These are phyloP conservation scores for Drosophila kanapiae DNA, from an alignment of 1,140 invertebrate genomes.

Conservation along the genomic window DNA sequence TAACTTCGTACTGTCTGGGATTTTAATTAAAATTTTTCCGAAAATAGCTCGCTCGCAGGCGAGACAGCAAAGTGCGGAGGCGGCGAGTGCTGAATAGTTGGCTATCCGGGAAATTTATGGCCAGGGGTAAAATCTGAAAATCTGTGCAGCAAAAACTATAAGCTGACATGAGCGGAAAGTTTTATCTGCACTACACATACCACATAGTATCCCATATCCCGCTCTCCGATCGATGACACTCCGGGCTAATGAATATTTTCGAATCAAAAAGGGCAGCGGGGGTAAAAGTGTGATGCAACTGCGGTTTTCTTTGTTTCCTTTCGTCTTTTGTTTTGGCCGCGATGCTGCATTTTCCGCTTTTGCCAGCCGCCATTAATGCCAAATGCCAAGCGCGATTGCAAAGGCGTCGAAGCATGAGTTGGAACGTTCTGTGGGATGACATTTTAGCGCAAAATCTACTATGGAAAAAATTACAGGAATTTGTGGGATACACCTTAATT, in stretches of 20 bases:
- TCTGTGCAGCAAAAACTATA: slow-evolving; percentile 74
- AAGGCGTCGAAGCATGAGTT: slow-evolving; percentile 78
- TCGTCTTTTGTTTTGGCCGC: slow-evolving; percentile 42
- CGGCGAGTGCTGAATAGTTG: slow-evolving; percentile 67
- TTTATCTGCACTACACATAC: slow-evolving; percentile 40
- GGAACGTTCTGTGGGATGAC: slow-evolving; percentile 65
- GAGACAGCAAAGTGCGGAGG: slow-evolving; percentile 10
- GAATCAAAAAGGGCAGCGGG: slow-evolving; percentile 22
- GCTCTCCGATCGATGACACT: slow-evolving; percentile 54
- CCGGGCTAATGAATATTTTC: slow-evolving; percentile 77
- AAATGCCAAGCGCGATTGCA: slow-evolving; percentile 77
- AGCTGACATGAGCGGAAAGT: slow-evolving; percentile 67
- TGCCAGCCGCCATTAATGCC: slow-evolving; percentile 62
- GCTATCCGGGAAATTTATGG: slow-evolving; percentile 72
- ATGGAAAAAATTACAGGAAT: slow-evolving; percentile 6
- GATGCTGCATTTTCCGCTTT: slow-evolving; percentile 12
- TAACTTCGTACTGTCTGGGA: slow-evolving; percentile 68
- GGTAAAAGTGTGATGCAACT: slow-evolving; percentile 53
- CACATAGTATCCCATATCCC: neutral
- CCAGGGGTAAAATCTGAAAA: slow-evolving; percentile 58
- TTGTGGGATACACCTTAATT: neutral
- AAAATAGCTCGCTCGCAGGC: slow-evolving; percentile 56
- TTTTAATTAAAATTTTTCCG: slow-evolving; percentile 82
- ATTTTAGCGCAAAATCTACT: slow-evolving; percentile 22
- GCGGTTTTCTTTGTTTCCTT: slow-evolving; percentile 72